Conservation (phyloP, 2,797 vertebrate genomes). For the Coccyzus lansbergi region DNA sequence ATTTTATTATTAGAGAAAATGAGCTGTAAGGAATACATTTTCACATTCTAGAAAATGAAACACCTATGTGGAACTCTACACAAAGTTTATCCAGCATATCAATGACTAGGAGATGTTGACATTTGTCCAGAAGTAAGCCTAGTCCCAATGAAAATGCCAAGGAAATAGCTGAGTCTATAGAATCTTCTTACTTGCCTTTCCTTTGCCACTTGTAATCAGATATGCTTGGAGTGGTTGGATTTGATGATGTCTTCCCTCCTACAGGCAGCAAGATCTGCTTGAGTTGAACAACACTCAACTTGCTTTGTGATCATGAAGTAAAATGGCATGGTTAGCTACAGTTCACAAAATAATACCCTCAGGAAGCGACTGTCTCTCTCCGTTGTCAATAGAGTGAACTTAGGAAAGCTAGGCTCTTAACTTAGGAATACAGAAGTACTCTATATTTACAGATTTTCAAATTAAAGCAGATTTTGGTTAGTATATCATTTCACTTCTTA, state of each 20-base stretch:
- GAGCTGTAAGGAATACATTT: not conserved
- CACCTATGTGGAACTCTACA: not conserved
- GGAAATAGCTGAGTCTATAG: not conserved
- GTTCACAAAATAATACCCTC: not conserved
- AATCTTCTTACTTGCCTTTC: not conserved
- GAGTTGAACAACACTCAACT: not conserved
- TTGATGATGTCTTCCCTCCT: not conserved
- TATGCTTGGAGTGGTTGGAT: not conserved
- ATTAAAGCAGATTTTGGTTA: not conserved
- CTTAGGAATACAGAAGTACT: not conserved
- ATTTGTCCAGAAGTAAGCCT: not conserved
- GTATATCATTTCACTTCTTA: not conserved
- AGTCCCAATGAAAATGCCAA: not conserved
- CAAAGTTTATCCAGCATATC: not conserved
- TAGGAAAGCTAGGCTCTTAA: not conserved
- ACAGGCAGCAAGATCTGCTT: not conserved
- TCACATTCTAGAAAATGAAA: not conserved
- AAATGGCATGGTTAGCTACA: not conserved
- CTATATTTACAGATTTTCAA: not conserved
- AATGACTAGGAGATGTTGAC: not conserved
- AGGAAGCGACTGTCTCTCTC: not conserved
- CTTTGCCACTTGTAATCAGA: not conserved
- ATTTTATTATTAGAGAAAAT: not conserved
- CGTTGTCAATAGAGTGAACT: not conserved
- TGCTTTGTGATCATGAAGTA: not conserved